These are phyloP conservation scores for Thereva nobilitata DNA, from an alignment of 2,888 invertebrate genomes.

Conservation along the genomic window DNA sequence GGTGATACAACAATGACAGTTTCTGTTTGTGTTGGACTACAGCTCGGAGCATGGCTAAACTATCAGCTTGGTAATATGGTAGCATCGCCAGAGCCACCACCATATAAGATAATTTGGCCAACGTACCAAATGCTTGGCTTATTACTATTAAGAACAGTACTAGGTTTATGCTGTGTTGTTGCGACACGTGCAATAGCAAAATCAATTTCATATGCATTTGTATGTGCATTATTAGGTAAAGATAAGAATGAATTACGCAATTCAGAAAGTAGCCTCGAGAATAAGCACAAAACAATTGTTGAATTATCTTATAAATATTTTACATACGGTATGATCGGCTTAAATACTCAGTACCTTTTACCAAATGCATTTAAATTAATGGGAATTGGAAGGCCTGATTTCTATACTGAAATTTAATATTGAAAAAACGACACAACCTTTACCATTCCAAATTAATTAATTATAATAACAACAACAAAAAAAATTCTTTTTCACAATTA, in stretches of 20 bases:
- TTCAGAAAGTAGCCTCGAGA: conserved; percentile 68
- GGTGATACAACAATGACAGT: conserved; percentile 89
- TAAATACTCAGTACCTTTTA: conserved; percentile 75
- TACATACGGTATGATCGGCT: conserved; percentile 77
- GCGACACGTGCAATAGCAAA: conserved; percentile 72
- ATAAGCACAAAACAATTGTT: conserved; percentile 73
- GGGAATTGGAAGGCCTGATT: conserved; percentile 78
- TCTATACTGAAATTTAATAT: conserved; percentile 79
- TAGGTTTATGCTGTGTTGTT: conserved; percentile 77
- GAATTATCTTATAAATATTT: conserved; percentile 85
- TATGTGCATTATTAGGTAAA: conserved; percentile 71
- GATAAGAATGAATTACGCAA: conserved; percentile 69
- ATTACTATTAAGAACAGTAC: conserved; percentile 68
- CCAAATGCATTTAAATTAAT: conserved; percentile 78
- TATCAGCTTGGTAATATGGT: conserved; percentile 75
- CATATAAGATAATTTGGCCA: conserved; percentile 80
- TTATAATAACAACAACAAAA: too few relatives aligned
- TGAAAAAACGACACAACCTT: too few relatives aligned
- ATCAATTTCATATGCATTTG: conserved; percentile 68
- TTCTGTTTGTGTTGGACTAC: conserved; percentile 78
- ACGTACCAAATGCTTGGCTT: conserved; percentile 72
- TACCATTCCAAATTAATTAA: too few relatives aligned
- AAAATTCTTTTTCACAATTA: too few relatives aligned
- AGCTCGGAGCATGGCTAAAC: conserved; percentile 82
- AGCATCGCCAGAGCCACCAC: conserved; percentile 68